Conservation (phyloP, 92 coral and sea anemone genomes). For the Porites lobata region DNA sequence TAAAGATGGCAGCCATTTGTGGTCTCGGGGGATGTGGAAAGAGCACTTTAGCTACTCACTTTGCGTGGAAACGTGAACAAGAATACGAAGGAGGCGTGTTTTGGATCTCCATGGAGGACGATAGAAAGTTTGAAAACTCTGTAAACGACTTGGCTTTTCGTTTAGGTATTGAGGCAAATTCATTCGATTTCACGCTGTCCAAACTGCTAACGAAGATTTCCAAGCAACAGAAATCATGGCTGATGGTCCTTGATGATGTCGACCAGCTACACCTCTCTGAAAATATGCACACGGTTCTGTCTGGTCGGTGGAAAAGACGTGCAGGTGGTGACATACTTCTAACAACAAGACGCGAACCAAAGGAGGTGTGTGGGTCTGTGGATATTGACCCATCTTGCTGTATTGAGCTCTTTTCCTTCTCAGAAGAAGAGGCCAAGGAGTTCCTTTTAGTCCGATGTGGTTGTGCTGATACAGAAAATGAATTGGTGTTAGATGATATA, state of each 20-base stretch:
- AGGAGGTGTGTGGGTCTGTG: conserved; percentile 50
- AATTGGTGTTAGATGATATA: conserved; percentile 19
- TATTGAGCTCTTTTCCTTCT: conserved; percentile 43
- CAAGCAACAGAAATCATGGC: conserved; percentile 46
- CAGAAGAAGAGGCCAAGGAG: conserved; percentile 52
- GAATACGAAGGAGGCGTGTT: conserved; percentile 79
- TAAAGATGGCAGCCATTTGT: conserved; percentile 33
- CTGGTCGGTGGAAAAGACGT: conserved; percentile 29
- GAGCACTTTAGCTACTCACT: conserved; percentile 44
- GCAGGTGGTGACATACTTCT: conserved; percentile 70
- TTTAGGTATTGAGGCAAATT: conserved; percentile 55
- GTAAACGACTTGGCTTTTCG: conserved; percentile 66
- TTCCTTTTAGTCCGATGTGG: conserved; percentile 58
- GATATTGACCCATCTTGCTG: conserved; percentile 48
- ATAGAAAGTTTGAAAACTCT: conserved; percentile 36
- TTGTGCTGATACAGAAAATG: background rate
- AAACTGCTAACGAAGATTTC: conserved; percentile 56
- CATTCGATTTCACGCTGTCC: conserved; percentile 56
- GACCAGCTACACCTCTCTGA: conserved; percentile 64
- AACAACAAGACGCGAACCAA: conserved; percentile 78
- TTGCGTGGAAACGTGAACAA: conserved; percentile 33
- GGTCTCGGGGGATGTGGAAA: conserved; percentile 63
- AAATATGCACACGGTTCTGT: conserved; percentile 9
- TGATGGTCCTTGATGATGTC: conserved; percentile 73
- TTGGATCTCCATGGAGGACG: conserved; percentile 83